phyloP scores from a whole-genome alignment of 2,888 invertebrate species.

The Netelia virgata region DNA sequence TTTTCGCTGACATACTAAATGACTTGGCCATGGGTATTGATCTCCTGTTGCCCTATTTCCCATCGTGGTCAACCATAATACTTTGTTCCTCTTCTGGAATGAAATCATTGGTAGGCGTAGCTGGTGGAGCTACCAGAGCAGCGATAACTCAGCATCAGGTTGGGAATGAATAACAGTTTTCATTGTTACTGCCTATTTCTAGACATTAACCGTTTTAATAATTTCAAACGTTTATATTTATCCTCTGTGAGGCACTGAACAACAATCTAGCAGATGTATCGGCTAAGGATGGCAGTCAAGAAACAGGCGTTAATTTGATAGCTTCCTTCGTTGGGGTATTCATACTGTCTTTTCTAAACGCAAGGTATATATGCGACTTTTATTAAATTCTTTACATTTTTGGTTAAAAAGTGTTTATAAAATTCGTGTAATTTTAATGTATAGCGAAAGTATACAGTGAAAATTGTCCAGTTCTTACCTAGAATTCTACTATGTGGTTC shows the following conservation, averaged over 20 bases:
- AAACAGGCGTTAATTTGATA: slow-evolving; percentile 96
- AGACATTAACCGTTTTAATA: not conserved
- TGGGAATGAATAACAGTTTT: slow-evolving; percentile 31
- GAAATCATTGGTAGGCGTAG: slow-evolving; percentile 92
- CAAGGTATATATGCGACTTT: slow-evolving; percentile 82
- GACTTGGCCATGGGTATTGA: slow-evolving; percentile 96
- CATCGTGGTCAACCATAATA: slow-evolving; percentile 87
- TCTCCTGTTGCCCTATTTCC: slow-evolving; percentile 91
- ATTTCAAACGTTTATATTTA: slow-evolving; percentile 39
- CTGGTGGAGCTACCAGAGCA: slow-evolving; percentile 95
- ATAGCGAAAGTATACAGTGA: slow-evolving; percentile 29
- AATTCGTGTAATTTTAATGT: not conserved
- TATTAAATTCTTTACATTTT: slow-evolving; percentile 34
- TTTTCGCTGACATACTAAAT: slow-evolving; percentile 97
- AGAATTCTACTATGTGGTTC: slow-evolving; percentile 91
- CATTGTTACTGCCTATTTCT: slow-evolving; percentile 2
- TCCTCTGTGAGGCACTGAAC: slow-evolving; percentile 88
- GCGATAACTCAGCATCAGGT: slow-evolving; percentile 97
- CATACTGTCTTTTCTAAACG: slow-evolving; percentile 89
- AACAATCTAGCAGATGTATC: slow-evolving; percentile 97
- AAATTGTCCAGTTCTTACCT: slow-evolving; percentile 88
- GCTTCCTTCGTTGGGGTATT: slow-evolving; percentile 93
- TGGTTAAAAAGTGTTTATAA: not conserved
- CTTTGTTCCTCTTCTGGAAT: slow-evolving; percentile 91
- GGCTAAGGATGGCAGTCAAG: slow-evolving; percentile 98